Base-by-base conservation (phyloP, 2,797 vertebrate genomes). In the Pipistrellus pipistrellus region DNA sequence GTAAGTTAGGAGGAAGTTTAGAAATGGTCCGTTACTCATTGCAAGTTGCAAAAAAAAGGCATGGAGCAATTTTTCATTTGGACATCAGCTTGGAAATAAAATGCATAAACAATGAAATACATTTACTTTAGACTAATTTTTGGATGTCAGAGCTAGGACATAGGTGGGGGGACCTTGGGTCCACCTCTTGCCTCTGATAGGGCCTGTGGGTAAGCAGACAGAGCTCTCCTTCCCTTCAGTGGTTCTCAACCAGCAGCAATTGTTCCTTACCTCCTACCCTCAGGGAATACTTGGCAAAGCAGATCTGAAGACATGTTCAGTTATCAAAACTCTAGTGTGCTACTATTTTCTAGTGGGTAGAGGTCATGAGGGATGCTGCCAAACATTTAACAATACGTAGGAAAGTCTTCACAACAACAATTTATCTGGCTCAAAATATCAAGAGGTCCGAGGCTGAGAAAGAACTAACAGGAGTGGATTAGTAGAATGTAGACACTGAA, bases 61-160 rank as follows among this genome's bases (percentile, higher is more conserved):
- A 80, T 7, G 62, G 62, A 72, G 6, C 20, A 86, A 48, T 90
- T 84, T 72, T 90, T 95, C 68, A 27, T 87, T 80, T 96, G 94
- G 64, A 89, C 93, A 90, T 95, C 68, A 90, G 30, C 57, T 95
- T 95, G 92, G 80, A 92, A 86, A 32, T 81, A 57, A 94, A 76
- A 55, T 85, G 69, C 84, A 92, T 62, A 68, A 78, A 57, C 48
- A 93, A 32, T 35, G 23, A 91, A 93, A 87, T 72, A 10, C 21
- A n/a, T 25, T 94, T 71, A 59, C 59, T 91, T 91, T 35, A 80
- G 44, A 80, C 66, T 68, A 59, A 76, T 21, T 94, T 77, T 27
- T 48, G 38, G 17, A 32, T 71, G 41, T 27, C 18, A 32, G 66
- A n/a, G 25, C 32, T 53, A 27, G 46, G 85, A 75, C 51, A 66